Conservation (phyloP, 1,140 invertebrate genomes). For the Rhynchophorus ferrugineus region DNA sequence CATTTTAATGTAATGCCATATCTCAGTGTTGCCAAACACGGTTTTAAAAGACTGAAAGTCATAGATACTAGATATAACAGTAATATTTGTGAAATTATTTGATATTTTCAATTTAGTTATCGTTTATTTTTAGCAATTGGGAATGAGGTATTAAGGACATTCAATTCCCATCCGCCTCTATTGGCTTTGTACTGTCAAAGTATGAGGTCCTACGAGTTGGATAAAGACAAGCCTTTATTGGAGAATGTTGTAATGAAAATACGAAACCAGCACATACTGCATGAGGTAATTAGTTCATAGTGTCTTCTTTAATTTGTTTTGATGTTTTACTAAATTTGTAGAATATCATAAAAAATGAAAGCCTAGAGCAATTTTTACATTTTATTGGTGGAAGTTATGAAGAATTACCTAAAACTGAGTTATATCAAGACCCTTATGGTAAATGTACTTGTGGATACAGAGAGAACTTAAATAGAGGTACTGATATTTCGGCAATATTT, state of each 20-base stretch:
- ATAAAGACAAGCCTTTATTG: slow-evolving; percentile 11
- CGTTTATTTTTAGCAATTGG: slow-evolving; percentile 24
- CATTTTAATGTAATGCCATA: slow-evolving; percentile 28
- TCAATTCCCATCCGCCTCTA: slow-evolving; percentile 16
- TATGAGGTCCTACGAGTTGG: slow-evolving; percentile 25
- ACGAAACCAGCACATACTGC: slow-evolving; percentile 6
- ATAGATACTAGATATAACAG: slow-evolving; percentile 30
- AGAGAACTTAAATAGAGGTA: slow-evolving; percentile 8
- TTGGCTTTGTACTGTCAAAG: slow-evolving; percentile 29
- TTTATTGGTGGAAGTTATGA: slow-evolving; percentile 3
- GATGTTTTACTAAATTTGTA: neutral
- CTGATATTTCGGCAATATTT: neutral
- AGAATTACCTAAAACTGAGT: slow-evolving; percentile 21
- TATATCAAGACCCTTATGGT: slow-evolving; percentile 30
- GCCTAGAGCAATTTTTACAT: slow-evolving; percentile 8
- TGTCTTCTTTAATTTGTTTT: neutral
- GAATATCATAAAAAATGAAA: slow-evolving; percentile 13
- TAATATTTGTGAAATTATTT: slow-evolving; percentile 1
- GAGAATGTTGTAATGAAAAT: neutral
- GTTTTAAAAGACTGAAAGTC: slow-evolving; percentile 31
- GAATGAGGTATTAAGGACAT: slow-evolving; percentile 22
- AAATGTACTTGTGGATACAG: slow-evolving; percentile 29
- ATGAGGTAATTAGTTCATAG: slow-evolving; percentile 2
- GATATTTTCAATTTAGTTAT: neutral
- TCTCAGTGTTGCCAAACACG: slow-evolving; percentile 29